Evolutionary conservation across 2,888 invertebrate genomes (phyloP), one percentile per base, ranked within the genome.

Genomic region (Plagiodera versicolora): DNA sequence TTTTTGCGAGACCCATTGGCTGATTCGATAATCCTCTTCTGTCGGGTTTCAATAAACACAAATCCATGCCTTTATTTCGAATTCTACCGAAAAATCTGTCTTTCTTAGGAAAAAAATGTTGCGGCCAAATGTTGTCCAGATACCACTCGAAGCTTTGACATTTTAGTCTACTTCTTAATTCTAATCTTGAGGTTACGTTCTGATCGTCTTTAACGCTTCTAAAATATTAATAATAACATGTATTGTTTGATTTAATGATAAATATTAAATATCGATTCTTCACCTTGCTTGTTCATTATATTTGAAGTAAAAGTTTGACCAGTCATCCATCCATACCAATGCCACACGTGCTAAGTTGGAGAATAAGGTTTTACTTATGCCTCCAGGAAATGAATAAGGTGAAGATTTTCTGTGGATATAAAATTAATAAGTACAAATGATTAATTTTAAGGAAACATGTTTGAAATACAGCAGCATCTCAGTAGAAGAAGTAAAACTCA

Each of bases 251-350:
- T n/a, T 28, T 28, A 32, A 10, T 32, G 14, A 14, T 47, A 30
- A 20, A 3, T 16, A 35, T 1, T 19, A 16, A 6, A 49, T n/a
- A 16, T 14, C 3, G 6, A 24, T 24, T 24, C 24, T 24, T 65
- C 80, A 79, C 18, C 84, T 85, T 0, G 90, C 87, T 39, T 89
- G 85, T 68, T 85, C 88, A 75, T 93, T 94, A 70, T 94, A 91
- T 76, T 91, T 92, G 77, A 94, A 94, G 75, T 89, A 94, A 79
- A 96, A 95, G 64, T 92, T 89, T 10, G 92, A 90, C 92, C 97
- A 98, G 57, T 98, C 92, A 76, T 98, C 98, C 92, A 99, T 93
- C 98, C 98, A 99, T 0, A 98, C 98, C 1, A 92, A 84, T 0
- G 97, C 97, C 0, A 95, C 96, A 60, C 99, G 83, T 0, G 95